Evolutionary conservation across 2,797 vertebrate species (phyloP).

Genomic region (Acanthornis magna): DNA sequence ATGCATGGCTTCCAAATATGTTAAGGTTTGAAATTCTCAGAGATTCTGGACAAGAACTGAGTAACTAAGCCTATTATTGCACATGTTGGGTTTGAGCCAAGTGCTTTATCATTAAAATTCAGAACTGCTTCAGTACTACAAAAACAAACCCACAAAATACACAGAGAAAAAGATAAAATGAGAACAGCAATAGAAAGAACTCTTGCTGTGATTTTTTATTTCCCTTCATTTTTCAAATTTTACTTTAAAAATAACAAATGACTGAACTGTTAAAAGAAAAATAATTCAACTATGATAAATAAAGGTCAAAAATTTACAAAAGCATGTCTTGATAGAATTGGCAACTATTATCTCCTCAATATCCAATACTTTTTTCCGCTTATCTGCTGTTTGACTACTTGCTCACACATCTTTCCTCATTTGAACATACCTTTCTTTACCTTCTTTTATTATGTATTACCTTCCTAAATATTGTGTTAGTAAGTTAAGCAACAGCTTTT

Average conservation of each 20-base stretch:
- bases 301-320: neutral
- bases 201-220: neutral
- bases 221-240: neutral
- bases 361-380: neutral
- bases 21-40: neutral
- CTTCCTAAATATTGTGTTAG: neutral
- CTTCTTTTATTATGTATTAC: neutral
- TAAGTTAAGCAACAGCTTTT: neutral
- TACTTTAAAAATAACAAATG: neutral
- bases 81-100: neutral
- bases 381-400: neutral
- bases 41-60: constrained; percentile 9
- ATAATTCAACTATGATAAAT: neutral
- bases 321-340: neutral
- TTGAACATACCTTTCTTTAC: neutral
- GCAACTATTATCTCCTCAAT: neutral
- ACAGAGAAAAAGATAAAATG: constrained; percentile 17
- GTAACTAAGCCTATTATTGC: constrained; percentile 41
- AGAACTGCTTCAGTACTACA: constrained; percentile 5
- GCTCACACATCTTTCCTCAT: neutral
- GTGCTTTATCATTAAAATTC: constrained; percentile 56
- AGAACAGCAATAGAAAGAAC: neutral
- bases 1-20: neutral
- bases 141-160: constrained; percentile 28
- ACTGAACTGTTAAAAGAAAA: neutral